Conservation (phyloP, 2,113 vertebrate species). For the Addax nasomaculatus region DNA sequence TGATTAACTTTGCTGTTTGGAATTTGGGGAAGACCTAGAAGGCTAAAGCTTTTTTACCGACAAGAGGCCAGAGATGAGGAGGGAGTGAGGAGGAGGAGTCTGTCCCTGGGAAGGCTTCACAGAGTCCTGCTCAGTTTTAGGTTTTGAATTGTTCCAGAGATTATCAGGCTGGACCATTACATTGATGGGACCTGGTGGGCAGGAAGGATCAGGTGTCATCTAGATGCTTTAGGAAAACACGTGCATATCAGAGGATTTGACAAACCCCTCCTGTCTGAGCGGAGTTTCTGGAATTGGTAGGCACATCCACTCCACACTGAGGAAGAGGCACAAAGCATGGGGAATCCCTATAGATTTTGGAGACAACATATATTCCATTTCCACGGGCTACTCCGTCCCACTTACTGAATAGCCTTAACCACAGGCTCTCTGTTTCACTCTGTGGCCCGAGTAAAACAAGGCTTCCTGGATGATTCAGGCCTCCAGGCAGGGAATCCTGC, state of each 20-base stretch:
- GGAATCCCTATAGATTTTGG: neutral
- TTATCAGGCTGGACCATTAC: neutral
- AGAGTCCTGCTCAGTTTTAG: neutral
- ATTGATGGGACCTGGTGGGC: too few relatives aligned
- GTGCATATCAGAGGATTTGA: accelerated
- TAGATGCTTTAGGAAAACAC: neutral
- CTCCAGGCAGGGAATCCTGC: neutral
- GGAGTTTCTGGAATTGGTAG: neutral
- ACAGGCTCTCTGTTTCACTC: neutral
- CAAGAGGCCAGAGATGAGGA: neutral
- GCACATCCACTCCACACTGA: neutral
- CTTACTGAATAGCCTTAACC: neutral
- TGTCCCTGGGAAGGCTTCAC: neutral
- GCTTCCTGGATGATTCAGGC: neutral
- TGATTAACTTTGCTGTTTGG: neutral
- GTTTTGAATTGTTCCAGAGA: neutral
- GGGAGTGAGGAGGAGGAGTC: neutral
- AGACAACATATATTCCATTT: too few relatives aligned
- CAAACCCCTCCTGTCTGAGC: too few relatives aligned
- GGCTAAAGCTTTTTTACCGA: neutral
- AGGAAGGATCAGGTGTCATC: neutral
- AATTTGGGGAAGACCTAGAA: neutral
- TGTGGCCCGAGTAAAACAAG: neutral
- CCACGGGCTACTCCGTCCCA: neutral
- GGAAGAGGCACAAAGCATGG: neutral